These are phyloP conservation scores for Centroberyx gerrardi DNA, from an alignment of 2,797 vertebrate species.

Conservation along the genomic window DNA sequence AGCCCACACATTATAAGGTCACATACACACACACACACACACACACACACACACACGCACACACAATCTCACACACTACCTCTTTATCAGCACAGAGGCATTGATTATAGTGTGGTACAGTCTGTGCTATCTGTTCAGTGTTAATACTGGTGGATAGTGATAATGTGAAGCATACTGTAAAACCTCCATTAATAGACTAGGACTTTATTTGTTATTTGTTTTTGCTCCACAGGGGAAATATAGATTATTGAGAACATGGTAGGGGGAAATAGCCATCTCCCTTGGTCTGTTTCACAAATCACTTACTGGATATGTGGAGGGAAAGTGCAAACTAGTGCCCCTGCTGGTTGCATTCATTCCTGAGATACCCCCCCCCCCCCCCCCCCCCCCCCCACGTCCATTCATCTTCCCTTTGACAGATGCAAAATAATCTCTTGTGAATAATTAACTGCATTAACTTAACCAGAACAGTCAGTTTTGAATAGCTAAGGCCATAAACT, in stretches of 20 bases:
- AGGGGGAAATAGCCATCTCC: background rate
- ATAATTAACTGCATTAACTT: background rate
- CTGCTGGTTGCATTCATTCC: background rate
- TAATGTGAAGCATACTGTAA: slow-evolving; percentile 21
- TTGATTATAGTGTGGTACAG: slow-evolving; percentile 21
- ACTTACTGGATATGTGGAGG: background rate
- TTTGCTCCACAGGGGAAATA: background rate
- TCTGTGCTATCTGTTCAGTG: slow-evolving; percentile 15
- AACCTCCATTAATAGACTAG: slow-evolving; percentile 11
- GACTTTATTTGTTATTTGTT: background rate
- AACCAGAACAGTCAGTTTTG: background rate
- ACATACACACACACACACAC: slow-evolving; percentile 6
- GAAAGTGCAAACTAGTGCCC: background rate
- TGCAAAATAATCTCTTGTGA: background rate
- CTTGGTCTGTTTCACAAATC: background rate
- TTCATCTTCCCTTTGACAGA: background rate
- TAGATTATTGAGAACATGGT: background rate
- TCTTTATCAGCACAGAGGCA: background rate
- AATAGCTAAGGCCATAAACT: background rate
- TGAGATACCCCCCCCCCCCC: background rate
- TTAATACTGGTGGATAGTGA: slow-evolving; percentile 14
- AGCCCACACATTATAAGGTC: slow-evolving; percentile 25
- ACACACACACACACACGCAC: slow-evolving; percentile 9
- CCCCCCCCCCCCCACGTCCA: background rate
- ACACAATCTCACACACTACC: slow-evolving; percentile 4